Evolutionary conservation across 2,888 invertebrate species (phyloP).

Genomic region (Cryptocephalus primarius): DNA sequence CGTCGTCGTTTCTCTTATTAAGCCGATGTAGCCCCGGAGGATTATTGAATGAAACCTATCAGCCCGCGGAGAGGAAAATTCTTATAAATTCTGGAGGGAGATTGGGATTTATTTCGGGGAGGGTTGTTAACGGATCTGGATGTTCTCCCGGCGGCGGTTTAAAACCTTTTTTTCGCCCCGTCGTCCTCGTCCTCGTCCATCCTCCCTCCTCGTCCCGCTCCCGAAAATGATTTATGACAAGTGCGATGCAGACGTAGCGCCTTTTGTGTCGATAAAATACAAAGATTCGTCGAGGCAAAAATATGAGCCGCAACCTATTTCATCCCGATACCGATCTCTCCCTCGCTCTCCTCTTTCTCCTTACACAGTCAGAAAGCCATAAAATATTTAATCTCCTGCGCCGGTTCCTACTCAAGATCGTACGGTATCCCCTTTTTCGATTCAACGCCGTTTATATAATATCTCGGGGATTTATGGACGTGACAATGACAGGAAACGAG

Average conservation of each 20-base stretch:
- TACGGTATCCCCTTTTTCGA: too few relatives aligned
- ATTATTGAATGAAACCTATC: too few relatives aligned
- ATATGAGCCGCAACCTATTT: not conserved
- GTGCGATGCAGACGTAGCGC: constrained; percentile 8
- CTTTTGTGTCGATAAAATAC: constrained; percentile 13
- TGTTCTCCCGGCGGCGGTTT: not conserved
- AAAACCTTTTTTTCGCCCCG: not conserved
- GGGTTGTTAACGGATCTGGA: not conserved
- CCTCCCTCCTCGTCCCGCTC: not conserved
- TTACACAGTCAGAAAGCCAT: not conserved
- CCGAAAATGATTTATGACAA: constrained; percentile 7
- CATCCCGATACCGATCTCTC: not conserved
- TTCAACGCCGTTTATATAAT: too few relatives aligned
- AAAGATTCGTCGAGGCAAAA: constrained; percentile 6
- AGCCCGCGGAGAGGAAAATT: too few relatives aligned
- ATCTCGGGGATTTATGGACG: too few relatives aligned
- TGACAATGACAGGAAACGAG: too few relatives aligned
- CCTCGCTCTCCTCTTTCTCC: not conserved
- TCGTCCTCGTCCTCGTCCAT: too few relatives aligned
- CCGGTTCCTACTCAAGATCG: too few relatives aligned
- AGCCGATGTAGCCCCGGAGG: too few relatives aligned
- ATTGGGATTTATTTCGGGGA: not conserved
- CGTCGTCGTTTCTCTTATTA: too few relatives aligned
- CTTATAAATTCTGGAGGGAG: too few relatives aligned
- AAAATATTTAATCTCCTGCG: not conserved